Percentiles rank a stretch among this genome's conserved stretches.
Evolutionary conservation across 2,113 vertebrate genomes (phyloP).

Genomic region (Xiphophorus hellerii): DNA sequence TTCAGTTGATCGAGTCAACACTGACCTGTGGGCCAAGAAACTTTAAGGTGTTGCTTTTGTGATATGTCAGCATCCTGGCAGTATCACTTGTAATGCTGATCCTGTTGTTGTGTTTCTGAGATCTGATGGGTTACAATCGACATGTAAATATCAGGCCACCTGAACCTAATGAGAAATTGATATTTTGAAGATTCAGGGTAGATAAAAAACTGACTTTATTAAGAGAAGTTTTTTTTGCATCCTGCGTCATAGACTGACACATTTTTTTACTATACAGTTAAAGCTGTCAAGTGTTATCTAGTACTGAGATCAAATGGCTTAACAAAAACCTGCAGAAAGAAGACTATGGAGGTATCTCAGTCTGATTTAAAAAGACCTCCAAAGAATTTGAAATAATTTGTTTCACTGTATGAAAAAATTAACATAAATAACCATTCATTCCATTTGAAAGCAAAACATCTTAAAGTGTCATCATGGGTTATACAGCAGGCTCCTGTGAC

Average conservation of each 20-base stretch:
- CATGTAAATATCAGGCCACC: not conserved
- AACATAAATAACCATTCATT: not conserved
- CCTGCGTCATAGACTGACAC: not conserved
- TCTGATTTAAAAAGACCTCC: not conserved
- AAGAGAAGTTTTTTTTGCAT: not conserved
- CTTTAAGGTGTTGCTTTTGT: not conserved
- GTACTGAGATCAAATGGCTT: not conserved
- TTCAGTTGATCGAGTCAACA: conserved; percentile 12
- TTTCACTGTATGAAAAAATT: not conserved
- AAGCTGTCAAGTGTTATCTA: too few relatives aligned
- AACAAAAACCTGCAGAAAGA: not conserved
- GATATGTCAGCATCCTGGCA: not conserved
- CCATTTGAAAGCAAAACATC: not conserved
- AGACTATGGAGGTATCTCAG: not conserved
- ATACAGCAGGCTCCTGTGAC: not conserved
- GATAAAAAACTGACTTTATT: not conserved
- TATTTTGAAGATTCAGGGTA: not conserved
- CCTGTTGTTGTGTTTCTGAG: not conserved
- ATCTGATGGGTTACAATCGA: not conserved
- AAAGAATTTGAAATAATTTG: not conserved
- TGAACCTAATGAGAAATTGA: not conserved
- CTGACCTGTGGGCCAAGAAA: conserved; percentile 10
- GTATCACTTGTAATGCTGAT: not conserved
- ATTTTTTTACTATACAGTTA: not conserved
- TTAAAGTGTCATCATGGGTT: not conserved